Evolutionary conservation across 37 sponge, comb jelly and placozoan species (phyloP), one percentile per base, ranked within the genome.

Genomic region (Ephydatia muelleri): DNA sequence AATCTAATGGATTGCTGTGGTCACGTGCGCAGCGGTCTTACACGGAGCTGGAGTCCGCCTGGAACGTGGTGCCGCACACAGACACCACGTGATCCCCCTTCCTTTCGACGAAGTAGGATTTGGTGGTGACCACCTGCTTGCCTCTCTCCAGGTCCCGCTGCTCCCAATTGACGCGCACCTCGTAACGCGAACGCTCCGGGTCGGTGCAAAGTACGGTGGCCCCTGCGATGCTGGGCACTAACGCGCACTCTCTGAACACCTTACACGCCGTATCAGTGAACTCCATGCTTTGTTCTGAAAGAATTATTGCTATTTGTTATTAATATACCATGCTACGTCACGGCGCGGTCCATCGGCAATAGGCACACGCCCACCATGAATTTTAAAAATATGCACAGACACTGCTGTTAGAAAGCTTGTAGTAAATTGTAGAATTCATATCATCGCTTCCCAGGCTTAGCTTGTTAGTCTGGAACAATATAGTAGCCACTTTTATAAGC

Each of bases 111-210:
- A 85, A 77, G 70, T 85, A 80, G 30, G 32, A 49, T 72, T 87
- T 86, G 30, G 38, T 70, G 74, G 78, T 88, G 13, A 75, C 22
- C 23, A 93, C 68, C 39, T 89, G 87, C 73, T 89, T 93, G 21
- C 88, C 81, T 33, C 91, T 84, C 49, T 75, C 86, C 72, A 94
- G 70, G 13, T 94, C 92, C 38, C 82, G 64, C 83, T 91, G 95
- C 30, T 28, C 71, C 95, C 95, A 94, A 1, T 40, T 80, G 31
- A 76, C 83, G 23, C 64, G 73, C 67, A 94, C 88, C 43, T 84
- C 82, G 49, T 32, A 88, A 43, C 26, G 38, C 29, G 78, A 23
- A 71, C 43, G 37, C 38, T 65, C 35, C 4, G 33, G 73, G 0
- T n/a, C 77, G 29, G 26, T 6, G 9, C 71, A 73, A 29, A 72